Base-by-base conservation (phyloP, 1,140 invertebrate species). In the Drosophila orosa region DNA sequence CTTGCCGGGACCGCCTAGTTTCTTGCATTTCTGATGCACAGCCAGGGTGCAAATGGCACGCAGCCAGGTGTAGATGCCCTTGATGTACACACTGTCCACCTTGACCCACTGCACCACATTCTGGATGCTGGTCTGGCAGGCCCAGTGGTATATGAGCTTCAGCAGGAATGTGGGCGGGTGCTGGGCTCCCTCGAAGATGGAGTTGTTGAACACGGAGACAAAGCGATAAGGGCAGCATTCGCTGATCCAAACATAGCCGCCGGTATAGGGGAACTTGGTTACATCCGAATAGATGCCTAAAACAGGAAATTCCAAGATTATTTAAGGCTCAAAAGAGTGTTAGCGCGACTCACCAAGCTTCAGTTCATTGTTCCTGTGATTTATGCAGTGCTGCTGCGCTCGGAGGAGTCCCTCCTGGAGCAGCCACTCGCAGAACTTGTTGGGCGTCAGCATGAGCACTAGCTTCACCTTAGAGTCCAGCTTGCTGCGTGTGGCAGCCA, bases 91-190 rank as follows among this genome's bases (percentile, higher is more conserved):
- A 79, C 95, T 96, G 48, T 96, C 94, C 1, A 96, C 96, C 93
- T 97, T 97, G 0, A 97, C 95, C 97, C 97, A 98, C 45, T 96
- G 96, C 0, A 96, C 94, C 12, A 98, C 96, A 89, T 97, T 98
- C 79, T 96, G 95, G 12, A 97, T 95, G 60, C 96, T 96, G 1
- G 97, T 98, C 82, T 98, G 97, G 86, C 96, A 97, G 0, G 96
- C 94, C 97, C 97, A 98, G 90, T 98, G 97, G 91, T 98, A 98
- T 27, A 98, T 95, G 0, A 98, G 92, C 87, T 98, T 98, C 0
- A 97, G 89, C 5, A 97, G 92, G 13, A 96, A 95, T 15, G 95
- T 95, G 0, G 97, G 97, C 1, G 95, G 95, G 91, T 97, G 95
- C 3, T 95, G 95, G 7, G 96, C 95, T 4, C 95, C 95, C 92